Evolutionary conservation across 2,888 invertebrate genomes (phyloP).

Genomic region (Trichogramma evanescens): DNA sequence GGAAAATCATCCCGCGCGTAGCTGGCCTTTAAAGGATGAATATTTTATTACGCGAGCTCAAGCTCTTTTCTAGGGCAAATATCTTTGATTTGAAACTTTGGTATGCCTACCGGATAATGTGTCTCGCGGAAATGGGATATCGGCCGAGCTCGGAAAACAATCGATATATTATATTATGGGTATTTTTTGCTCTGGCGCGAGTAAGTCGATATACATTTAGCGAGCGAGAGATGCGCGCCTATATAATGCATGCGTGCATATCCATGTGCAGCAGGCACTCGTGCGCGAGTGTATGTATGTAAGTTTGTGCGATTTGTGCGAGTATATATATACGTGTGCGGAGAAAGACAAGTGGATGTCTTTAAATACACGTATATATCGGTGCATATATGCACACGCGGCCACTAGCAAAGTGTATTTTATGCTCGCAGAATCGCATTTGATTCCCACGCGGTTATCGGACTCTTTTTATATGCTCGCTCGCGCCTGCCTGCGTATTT

Average conservation of each 20-base stretch:
- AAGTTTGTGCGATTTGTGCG: background rate
- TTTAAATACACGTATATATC: no score
- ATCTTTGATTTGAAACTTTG: conserved; percentile 25
- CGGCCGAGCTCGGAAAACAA: conserved; percentile 40
- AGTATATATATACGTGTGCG: conserved; percentile 10
- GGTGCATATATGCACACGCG: no score
- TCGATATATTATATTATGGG: conserved; percentile 28
- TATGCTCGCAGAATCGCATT: no score
- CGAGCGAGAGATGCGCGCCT: conserved; percentile 24
- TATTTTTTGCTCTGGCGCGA: conserved; percentile 12
- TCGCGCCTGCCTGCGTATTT: no score
- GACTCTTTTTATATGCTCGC: no score
- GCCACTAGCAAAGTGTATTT: no score
- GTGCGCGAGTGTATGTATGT: conserved; percentile 16
- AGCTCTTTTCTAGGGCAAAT: conserved; percentile 20
- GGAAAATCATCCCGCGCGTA: no score
- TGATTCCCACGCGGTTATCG: no score
- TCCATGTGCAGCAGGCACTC: conserved; percentile 12
- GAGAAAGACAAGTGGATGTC: background rate
- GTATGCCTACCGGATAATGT: conserved; percentile 41
- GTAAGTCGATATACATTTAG: conserved; percentile 24
- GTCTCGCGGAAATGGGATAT: conserved; percentile 44
- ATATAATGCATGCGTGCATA: background rate
- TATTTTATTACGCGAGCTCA: no score
- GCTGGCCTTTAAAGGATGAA: no score